phyloP scores from a whole-genome alignment of 2,797 vertebrate species.

The Gambelia wislizenii region DNA sequence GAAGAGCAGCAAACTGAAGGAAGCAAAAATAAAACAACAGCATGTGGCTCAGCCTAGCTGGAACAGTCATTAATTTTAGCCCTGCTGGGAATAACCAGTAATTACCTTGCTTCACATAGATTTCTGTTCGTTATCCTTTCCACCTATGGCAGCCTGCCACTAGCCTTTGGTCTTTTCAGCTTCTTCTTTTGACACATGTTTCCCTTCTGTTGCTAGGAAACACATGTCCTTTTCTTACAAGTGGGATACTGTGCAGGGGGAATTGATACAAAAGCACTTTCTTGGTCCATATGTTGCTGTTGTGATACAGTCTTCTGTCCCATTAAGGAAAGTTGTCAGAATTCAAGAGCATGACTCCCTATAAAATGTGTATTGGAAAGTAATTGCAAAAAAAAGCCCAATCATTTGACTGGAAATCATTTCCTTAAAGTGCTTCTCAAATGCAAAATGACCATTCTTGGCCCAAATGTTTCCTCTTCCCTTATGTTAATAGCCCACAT shows the following conservation, averaged over 20 bases:
- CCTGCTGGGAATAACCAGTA: conserved; percentile 3
- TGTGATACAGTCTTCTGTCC: not conserved
- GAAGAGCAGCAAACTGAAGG: not conserved
- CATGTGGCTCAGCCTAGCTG: not conserved
- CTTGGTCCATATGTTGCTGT: not conserved
- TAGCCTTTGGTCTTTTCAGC: not conserved
- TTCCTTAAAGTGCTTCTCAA: not conserved
- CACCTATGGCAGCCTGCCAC: not conserved
- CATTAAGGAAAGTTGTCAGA: not conserved
- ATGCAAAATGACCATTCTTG: not conserved
- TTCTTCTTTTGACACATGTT: not conserved
- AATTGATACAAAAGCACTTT: not conserved
- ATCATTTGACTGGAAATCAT: not conserved
- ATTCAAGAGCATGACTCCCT: not conserved
- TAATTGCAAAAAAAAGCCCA: conserved; percentile 2
- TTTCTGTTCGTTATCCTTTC: conserved; percentile 4
- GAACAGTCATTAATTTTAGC: not conserved
- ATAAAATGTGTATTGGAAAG: not conserved
- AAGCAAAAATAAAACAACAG: not conserved
- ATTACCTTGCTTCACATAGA: not conserved
- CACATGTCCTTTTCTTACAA: not conserved
- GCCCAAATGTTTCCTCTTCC: not conserved
- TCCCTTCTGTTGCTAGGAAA: not conserved
- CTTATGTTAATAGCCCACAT: not conserved
- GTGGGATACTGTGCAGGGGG: not conserved